Conservation (phyloP, 2,797 vertebrate genomes). For the Sardinella longiceps region DNA sequence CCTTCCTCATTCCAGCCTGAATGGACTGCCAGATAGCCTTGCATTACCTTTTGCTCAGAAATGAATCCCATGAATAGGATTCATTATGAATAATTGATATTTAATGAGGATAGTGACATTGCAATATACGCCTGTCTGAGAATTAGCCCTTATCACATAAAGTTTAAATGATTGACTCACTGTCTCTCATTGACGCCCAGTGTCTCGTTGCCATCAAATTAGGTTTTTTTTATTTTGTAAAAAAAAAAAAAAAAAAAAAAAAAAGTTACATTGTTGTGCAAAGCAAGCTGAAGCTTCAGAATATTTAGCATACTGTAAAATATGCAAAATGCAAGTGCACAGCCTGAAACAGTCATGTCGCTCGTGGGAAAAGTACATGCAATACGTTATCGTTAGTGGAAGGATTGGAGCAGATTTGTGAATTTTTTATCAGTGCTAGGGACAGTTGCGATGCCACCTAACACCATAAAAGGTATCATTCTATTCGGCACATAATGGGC, state of each 20-base stretch:
- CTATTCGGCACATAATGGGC: not conserved
- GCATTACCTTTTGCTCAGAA: too few species aligned
- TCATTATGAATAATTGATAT: conserved; percentile 1
- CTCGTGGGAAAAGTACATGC: too few species aligned
- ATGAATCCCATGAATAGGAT: conserved; percentile 12
- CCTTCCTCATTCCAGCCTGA: too few species aligned
- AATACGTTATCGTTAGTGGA: not conserved
- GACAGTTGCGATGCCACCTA: not conserved
- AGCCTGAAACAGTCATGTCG: not conserved
- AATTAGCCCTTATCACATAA: not conserved
- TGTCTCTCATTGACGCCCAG: not conserved
- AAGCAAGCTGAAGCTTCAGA: not conserved
- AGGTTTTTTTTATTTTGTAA: too few species aligned
- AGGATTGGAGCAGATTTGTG: not conserved
- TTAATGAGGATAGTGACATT: not conserved
- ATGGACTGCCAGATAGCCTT: too few species aligned
- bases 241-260: too few species aligned
- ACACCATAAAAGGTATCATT: conserved; percentile 11
- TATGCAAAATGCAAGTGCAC: not conserved
- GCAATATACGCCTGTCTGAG: not conserved
- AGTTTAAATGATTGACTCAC: not conserved
- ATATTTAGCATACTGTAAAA: not conserved
- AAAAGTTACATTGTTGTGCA: not conserved
- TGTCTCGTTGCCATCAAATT: not conserved
- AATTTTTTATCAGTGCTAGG: not conserved